These are phyloP conservation scores for Oreocharis arfaki DNA, from an alignment of 2,113 vertebrate species.

Conservation along the genomic window DNA sequence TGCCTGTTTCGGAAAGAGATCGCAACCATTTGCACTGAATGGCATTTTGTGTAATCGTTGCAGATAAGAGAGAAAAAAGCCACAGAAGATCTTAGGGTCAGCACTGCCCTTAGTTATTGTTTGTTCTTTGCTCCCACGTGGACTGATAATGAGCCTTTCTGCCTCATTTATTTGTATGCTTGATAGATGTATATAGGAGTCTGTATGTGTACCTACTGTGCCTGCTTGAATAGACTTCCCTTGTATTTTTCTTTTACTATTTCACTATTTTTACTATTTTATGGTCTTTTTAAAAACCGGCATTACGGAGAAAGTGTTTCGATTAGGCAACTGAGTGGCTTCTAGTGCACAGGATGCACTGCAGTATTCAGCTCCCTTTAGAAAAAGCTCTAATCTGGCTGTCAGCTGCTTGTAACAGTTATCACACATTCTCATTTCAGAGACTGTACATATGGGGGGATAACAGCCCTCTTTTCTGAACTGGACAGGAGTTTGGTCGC, in stretches of 20 bases:
- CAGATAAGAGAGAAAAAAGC: not conserved
- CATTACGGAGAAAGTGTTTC: not conserved
- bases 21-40: not conserved
- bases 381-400: not conserved
- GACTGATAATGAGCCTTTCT: not conserved
- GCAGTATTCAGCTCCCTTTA: not conserved
- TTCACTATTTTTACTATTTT: not conserved
- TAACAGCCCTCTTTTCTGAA: not conserved
- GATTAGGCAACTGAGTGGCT: not conserved
- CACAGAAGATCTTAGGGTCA: not conserved
- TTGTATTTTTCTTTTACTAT: not conserved
- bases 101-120: not conserved
- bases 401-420: not conserved
- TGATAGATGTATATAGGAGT: not conserved
- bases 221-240: not conserved
- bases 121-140: not conserved
- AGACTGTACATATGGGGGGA: not conserved
- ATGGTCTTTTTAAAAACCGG: not conserved
- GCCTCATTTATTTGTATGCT: not conserved
- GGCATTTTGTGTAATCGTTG: not conserved
- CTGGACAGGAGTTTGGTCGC: not conserved
- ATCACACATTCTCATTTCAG: not conserved
- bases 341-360: not conserved
- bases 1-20: not conserved
- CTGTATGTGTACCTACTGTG: not conserved